Base-by-base conservation (phyloP, 2,113 vertebrate species). In the Otocyon megalotis region DNA sequence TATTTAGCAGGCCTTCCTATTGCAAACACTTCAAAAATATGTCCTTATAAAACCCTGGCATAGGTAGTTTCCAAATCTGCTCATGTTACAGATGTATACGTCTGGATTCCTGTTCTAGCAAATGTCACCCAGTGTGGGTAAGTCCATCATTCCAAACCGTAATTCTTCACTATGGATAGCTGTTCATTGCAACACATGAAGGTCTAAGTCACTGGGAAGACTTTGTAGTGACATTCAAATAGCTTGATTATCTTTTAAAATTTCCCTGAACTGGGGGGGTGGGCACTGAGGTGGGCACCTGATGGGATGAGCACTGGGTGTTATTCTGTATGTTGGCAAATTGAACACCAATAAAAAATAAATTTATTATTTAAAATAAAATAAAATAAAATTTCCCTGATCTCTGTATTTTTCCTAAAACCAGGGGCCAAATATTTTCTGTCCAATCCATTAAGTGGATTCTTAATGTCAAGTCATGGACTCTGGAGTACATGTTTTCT, bases 331-430 rank as follows among this genome's bases (percentile, higher is more conserved):
- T 43, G 43, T 43, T 43, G 43, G 43, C 43, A 43, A 43, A 7
- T 43, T 43, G 43, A 43, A 43, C 43, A 43, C 43, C 43, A 43
- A 43, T 43, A 43, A 43, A 43, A 43, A 43, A 43, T 43, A 43
- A 43, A 43, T 43, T 43, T 43, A 43, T 43, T 43, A 43, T 43
- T 43, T 43, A 43, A 43, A 43, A 43, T 43, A 43, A 43, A 43
- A 43, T 43, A 43, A 43, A 43, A 43, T 54, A 50, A 90, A 65
- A 37, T 30, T 43, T 88, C 19, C 63, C 35, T 26, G 8, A 88
- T 81, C 26, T 65, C 35, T 67, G 4, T 60, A 94, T 90, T 71
- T n/a, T 85, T 54, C 20, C 53, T 65, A 92, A 97, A 90, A 85
- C 69, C 48, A 85, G 3, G 12, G 50, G 53, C 17, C 22, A 63